A percentile compares a stretch with the other conserved stretches of the same genome.
phyloP scores from a whole-genome alignment of 2,113 vertebrate genomes.

The Glaucomys volans region DNA sequence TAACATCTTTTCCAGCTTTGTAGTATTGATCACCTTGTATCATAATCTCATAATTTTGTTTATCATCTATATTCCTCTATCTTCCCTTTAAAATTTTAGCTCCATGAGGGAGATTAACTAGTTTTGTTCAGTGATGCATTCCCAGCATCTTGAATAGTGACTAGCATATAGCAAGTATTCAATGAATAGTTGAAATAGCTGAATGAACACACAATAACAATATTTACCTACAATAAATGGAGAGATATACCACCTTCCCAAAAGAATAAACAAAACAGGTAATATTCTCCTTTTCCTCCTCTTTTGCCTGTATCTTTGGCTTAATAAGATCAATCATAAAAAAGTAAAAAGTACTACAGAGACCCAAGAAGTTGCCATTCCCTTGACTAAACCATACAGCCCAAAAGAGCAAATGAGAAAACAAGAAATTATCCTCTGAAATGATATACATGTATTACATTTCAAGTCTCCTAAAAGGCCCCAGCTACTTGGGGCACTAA shows the following conservation, averaged over 20 bases:
- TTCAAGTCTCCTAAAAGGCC: not conserved
- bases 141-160: not conserved
- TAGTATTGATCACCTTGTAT: not conserved
- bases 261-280: slow-evolving; percentile 32
- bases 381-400: not conserved
- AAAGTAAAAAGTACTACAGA: not conserved
- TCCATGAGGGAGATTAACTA: not conserved
- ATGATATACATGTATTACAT: slow-evolving; percentile 7
- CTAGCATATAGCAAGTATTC: not conserved
- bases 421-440: slow-evolving; percentile 55
- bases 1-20: slow-evolving; percentile 11
- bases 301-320: not conserved
- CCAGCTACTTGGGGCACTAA: too few relatives aligned
- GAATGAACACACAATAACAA: not conserved
- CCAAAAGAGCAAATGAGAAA: slow-evolving; percentile 5
- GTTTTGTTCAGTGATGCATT: slow-evolving; percentile 15
- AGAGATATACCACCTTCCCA: not conserved
- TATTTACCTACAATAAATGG: slow-evolving; percentile 29
- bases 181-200: not conserved
- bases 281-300: not conserved
- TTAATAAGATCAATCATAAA: slow-evolving; percentile 24
- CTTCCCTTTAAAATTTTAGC: slow-evolving; percentile 17
- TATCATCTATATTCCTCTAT: slow-evolving; percentile 8
- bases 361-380: slow-evolving; percentile 11
- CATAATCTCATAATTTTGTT: not conserved